These are phyloP conservation scores for Orthosia gracilis DNA, from an alignment of 2,888 invertebrate genomes.

Conservation along the genomic window DNA sequence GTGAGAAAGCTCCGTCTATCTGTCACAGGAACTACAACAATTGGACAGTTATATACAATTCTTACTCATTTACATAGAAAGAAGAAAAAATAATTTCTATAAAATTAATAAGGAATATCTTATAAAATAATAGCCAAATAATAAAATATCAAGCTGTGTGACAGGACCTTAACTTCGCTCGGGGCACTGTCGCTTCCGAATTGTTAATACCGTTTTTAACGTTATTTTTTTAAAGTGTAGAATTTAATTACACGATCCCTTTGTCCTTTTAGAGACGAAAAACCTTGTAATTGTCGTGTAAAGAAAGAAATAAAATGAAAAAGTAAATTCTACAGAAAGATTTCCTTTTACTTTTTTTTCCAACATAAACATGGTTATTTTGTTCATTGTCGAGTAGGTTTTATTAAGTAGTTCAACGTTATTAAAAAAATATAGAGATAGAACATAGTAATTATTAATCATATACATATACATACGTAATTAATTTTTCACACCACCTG, in stretches of 20 bases:
- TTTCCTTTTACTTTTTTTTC: slow-evolving; percentile 19
- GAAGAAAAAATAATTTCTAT: too few relatives aligned
- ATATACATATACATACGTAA: too few relatives aligned
- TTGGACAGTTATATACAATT: too few relatives aligned
- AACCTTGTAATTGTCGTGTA: slow-evolving; percentile 53
- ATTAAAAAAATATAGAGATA: too few relatives aligned
- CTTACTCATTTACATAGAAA: too few relatives aligned
- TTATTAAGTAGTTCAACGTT: slow-evolving; percentile 7
- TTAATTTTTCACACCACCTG: too few relatives aligned
- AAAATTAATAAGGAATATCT: too few relatives aligned
- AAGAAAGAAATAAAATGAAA: slow-evolving; percentile 41
- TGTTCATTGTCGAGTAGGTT: slow-evolving; percentile 12
- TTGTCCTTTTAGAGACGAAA: slow-evolving; percentile 48
- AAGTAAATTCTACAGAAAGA: slow-evolving; percentile 22
- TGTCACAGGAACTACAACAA: too few relatives aligned
- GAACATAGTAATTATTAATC: not conserved
- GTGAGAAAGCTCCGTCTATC: not conserved
- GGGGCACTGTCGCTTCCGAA: slow-evolving; percentile 44
- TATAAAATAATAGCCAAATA: not conserved
- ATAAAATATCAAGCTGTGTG: slow-evolving; percentile 13
- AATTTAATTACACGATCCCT: slow-evolving; percentile 54
- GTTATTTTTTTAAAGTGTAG: slow-evolving; percentile 49
- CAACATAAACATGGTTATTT: slow-evolving; percentile 8
- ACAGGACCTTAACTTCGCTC: slow-evolving; percentile 10
- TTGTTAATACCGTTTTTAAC: slow-evolving; percentile 52